Percentiles rank a stretch among this genome's conserved stretches.
These are phyloP conservation scores for Gobiocypris rarus DNA, from an alignment of 2,113 vertebrate species.

Conservation along the genomic window DNA sequence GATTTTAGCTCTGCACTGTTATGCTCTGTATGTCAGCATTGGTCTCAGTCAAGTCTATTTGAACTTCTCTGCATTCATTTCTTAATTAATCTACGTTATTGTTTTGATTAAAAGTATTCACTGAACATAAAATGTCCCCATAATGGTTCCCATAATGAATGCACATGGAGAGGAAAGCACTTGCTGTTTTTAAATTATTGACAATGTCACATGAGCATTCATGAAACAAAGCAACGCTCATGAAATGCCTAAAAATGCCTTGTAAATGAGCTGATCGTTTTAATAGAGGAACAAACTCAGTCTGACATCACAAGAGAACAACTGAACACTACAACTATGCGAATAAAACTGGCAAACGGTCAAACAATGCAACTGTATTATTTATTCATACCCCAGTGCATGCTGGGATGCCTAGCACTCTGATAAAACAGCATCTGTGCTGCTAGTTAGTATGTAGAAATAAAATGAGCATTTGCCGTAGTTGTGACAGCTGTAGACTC, in stretches of 20 bases:
- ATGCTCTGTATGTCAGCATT: background rate
- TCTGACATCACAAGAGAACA: background rate
- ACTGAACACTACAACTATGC: background rate
- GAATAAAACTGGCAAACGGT: slow-evolving; percentile 23
- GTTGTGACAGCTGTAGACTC: slow-evolving; percentile 25
- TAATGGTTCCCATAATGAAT: background rate
- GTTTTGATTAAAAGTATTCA: background rate
- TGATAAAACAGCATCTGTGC: slow-evolving; percentile 4
- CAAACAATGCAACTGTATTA: slow-evolving; percentile 36
- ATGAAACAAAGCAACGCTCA: background rate
- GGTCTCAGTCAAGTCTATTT: background rate
- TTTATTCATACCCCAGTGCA: slow-evolving; percentile 39
- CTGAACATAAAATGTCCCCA: background rate
- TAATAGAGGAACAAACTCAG: background rate
- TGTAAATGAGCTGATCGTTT: background rate
- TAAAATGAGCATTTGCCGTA: background rate
- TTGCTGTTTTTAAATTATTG: background rate
- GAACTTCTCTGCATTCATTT: background rate
- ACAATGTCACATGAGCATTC: slow-evolving; percentile 6
- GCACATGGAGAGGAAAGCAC: background rate
- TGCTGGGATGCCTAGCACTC: slow-evolving; percentile 25
- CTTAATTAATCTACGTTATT: background rate
- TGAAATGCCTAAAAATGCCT: background rate
- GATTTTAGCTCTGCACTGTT: background rate
- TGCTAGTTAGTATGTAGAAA: background rate